Base-by-base conservation (phyloP, 2,113 vertebrate species). In the Agapornis roseicollis region DNA sequence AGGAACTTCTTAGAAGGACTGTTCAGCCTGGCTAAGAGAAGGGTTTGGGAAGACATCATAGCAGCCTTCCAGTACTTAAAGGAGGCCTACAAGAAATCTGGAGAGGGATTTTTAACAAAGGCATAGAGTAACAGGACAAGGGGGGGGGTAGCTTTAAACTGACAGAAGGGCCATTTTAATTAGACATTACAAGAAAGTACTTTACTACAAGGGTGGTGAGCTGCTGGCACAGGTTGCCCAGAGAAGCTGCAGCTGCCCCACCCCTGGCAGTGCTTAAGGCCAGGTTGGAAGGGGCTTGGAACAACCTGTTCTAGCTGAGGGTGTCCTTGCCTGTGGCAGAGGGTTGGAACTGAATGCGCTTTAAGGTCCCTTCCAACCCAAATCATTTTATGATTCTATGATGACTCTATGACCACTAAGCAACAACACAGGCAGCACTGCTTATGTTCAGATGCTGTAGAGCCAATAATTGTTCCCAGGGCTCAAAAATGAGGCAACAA, bases 361-460 rank as follows among this genome's bases (percentile, higher is more conserved):
- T 35, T 58, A 58, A 58, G 56, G 56, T n/a, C 13, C 56, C 56
- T 35, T 58, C 56, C 33, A 35, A 35, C 33, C 13, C 33, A 24
- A 58, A 58, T 22, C 33, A 16, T 35, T 58, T 35, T 35, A 35
- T n/a, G 20, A 23, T 35, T 35, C 33, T 23, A 15, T n/a, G 55
- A 58, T n/a, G 13, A n/a, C n/a, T 58, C 20, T 58, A 23, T 10
- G 56, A 35, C 13, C 8, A 2, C 8, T 1, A 13, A 17, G 31
- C 1, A 27, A 2, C 74, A 33, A 13, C 47, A 13, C 11, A 8
- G 68, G 31, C 28, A 44, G n/a, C 61, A 17, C 31, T 4, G 17
- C 70, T 29, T 1, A 3, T 1, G 16, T 3, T 19, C 3, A 20
- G 16, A 6, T 6, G 23, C 4, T 19, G 18, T 13, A n/a, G 61